These are phyloP conservation scores for Philaethria dido DNA, from an alignment of 2,888 invertebrate species.

Conservation along the genomic window DNA sequence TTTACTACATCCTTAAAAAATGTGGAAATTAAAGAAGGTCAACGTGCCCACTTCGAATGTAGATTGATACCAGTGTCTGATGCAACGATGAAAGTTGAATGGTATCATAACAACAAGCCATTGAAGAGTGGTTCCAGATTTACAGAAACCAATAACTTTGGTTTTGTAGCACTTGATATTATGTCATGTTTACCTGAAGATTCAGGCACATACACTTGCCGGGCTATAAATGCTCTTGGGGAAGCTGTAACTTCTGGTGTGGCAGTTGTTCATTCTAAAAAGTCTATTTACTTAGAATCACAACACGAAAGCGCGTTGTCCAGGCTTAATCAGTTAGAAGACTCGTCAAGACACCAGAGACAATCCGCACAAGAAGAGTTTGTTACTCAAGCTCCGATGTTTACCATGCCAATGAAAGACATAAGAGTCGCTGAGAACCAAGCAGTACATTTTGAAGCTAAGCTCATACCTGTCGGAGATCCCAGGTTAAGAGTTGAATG, in stretches of 20 bases:
- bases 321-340: conserved; percentile 92
- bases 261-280: conserved; percentile 91
- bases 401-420: conserved; percentile 95
- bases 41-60: conserved; percentile 97
- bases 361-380: conserved; percentile 90
- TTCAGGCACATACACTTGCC: conserved; percentile 97
- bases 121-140: conserved; percentile 97
- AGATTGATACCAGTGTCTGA: conserved; percentile 97
- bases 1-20: conserved; percentile 97
- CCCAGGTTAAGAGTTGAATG: conserved; percentile 96
- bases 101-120: conserved; percentile 96
- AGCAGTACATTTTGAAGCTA: conserved; percentile 96
- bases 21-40: conserved; percentile 96
- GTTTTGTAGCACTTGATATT: conserved; percentile 98
- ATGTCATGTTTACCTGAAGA: conserved; percentile 98
- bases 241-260: conserved; percentile 96
- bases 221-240: conserved; percentile 95
- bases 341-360: conserved; percentile 89
- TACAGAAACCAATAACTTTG: conserved; percentile 98
- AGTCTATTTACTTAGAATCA: conserved; percentile 93
- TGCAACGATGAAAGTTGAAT: conserved; percentile 96
- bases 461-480: conserved; percentile 97
- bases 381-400: conserved; percentile 94
- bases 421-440: conserved; percentile 94
- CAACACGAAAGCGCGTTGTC: conserved; percentile 94